phyloP scores from a whole-genome alignment of 1,140 invertebrate genomes.

The Anoplophora glabripennis region DNA sequence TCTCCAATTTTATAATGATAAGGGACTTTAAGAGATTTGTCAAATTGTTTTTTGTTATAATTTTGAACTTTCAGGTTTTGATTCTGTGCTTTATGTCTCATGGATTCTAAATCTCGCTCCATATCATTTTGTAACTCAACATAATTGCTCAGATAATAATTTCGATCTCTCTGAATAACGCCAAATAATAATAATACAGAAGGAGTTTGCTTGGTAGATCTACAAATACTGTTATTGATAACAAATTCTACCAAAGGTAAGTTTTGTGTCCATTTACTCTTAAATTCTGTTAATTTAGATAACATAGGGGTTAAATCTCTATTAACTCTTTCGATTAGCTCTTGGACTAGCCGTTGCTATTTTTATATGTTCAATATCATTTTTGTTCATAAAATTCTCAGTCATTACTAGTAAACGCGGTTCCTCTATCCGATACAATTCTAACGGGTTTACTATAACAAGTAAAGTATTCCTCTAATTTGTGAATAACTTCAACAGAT shows the following conservation, averaged over 20 bases:
- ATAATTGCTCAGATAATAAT: background rate
- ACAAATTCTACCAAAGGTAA: constrained; percentile 31
- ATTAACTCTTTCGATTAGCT: constrained; percentile 36
- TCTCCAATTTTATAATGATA: too few species aligned
- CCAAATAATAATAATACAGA: too few species aligned
- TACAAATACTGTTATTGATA: constrained; percentile 34
- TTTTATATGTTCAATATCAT: constrained; percentile 21
- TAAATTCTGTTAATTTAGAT: constrained; percentile 12
- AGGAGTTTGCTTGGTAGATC: constrained; percentile 28
- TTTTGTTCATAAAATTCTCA: constrained; percentile 20
- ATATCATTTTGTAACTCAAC: too few species aligned
- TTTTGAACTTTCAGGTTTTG: too few species aligned
- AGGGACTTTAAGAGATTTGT: too few species aligned
- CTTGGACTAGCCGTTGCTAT: constrained; percentile 23
- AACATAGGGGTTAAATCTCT: constrained; percentile 27
- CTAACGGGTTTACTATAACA: constrained; percentile 17
- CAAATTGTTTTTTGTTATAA: too few species aligned
- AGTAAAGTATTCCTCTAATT: constrained; percentile 21
- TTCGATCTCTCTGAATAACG: background rate
- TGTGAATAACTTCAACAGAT: constrained; percentile 20
- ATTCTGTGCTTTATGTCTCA: too few species aligned
- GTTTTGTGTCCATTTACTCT: constrained; percentile 27
- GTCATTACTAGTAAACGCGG: constrained; percentile 22
- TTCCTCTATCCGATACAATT: constrained; percentile 28
- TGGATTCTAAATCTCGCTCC: too few species aligned